Percentiles rank a stretch among this genome's conserved stretches.
Conservation (phyloP, 2,888 invertebrate species). For the Tipula unca region DNA sequence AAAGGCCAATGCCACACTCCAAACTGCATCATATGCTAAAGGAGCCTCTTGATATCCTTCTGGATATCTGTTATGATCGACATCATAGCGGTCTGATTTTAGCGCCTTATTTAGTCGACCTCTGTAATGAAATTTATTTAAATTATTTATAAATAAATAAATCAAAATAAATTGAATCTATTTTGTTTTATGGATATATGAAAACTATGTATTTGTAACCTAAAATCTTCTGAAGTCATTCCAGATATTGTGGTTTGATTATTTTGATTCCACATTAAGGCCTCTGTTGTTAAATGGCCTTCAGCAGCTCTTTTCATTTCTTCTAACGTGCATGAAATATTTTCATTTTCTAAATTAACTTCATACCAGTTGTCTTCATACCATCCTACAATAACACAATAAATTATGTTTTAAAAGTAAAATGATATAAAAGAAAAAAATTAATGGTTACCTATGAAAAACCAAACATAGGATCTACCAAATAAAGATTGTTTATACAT, state of each 20-base stretch:
- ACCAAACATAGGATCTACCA: constrained; percentile 97
- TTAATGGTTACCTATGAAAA: constrained; percentile 78
- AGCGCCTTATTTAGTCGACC: constrained; percentile 71
- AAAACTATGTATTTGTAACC: constrained; percentile 35
- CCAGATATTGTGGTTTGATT: constrained; percentile 90
- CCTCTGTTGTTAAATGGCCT: constrained; percentile 97
- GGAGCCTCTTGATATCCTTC: constrained; percentile 98
- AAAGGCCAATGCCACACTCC: constrained; percentile 96
- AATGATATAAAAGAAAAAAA: neutral
- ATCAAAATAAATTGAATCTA: too few relatives aligned
- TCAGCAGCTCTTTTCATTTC: constrained; percentile 93
- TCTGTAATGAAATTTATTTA: neutral
- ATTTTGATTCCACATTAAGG: constrained; percentile 97
- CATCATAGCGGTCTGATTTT: constrained; percentile 72
- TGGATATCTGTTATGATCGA: constrained; percentile 77
- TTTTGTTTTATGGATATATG: neutral
- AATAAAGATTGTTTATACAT: constrained; percentile 89
- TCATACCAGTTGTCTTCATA: constrained; percentile 99
- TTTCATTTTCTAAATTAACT: constrained; percentile 73
- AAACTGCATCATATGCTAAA: constrained; percentile 96
- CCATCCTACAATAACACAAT: constrained; percentile 57
- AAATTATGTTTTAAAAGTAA: neutral
- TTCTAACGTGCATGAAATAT: constrained; percentile 84
- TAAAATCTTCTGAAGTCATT: constrained; percentile 89
- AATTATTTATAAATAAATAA: neutral